phyloP scores from a whole-genome alignment of 2,797 vertebrate species.

The Gymnodraco acuticeps region DNA sequence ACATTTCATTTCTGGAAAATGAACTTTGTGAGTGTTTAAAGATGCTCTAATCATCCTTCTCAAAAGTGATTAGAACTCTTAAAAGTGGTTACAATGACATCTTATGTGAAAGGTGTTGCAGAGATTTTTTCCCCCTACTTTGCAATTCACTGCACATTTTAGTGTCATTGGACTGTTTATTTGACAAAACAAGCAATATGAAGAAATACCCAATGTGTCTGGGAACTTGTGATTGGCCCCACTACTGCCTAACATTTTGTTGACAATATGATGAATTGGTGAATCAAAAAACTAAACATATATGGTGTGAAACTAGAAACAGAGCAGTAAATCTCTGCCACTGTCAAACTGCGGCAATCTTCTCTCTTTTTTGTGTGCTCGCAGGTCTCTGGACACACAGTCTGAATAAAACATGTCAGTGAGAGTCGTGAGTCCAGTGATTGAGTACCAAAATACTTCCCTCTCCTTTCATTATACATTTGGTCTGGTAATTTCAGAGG shows the following conservation, averaged over 20 bases:
- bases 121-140: too few species aligned
- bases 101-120: background rate
- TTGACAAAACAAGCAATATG: background rate
- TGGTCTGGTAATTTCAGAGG: constrained; percentile 45
- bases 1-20: background rate
- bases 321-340: background rate
- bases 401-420: constrained; percentile 55
- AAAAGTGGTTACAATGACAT: background rate
- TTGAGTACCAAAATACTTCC: constrained; percentile 45
- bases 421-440: constrained; percentile 42
- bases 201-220: background rate
- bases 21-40: background rate
- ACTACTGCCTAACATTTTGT: too few species aligned
- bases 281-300: background rate
- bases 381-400: constrained; percentile 14
- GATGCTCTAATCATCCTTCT: constrained; percentile 1
- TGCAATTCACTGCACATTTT: too few species aligned
- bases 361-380: constrained; percentile 10
- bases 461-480: constrained; percentile 35
- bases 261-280: too few species aligned
- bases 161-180: too few species aligned
- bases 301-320: background rate
- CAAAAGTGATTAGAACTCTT: too few species aligned
- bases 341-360: background rate
- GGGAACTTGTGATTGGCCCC: background rate